These are phyloP conservation scores for Pelmatolapia mariae DNA, from an alignment of 2,113 vertebrate genomes.

Conservation along the genomic window DNA sequence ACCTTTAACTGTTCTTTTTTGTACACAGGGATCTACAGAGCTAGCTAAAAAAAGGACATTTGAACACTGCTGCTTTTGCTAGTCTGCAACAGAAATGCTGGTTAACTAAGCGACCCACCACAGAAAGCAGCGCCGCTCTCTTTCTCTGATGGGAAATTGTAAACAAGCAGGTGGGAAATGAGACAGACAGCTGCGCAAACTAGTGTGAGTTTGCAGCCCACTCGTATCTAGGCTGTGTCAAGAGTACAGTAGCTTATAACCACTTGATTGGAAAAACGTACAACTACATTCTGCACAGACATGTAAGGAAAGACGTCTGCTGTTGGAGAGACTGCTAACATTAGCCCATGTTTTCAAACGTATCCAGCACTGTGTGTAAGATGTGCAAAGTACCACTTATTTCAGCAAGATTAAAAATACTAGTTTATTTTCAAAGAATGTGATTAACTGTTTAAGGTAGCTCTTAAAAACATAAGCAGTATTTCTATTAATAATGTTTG, in stretches of 20 bases:
- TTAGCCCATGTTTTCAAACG: not conserved
- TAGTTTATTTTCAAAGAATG: not conserved
- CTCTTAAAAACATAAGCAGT: not conserved
- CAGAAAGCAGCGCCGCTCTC: not conserved
- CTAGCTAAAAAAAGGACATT: not conserved
- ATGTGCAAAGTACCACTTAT: not conserved
- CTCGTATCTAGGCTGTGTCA: not conserved
- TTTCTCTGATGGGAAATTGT: not conserved
- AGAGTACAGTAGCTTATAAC: not conserved
- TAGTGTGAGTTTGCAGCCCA: not conserved
- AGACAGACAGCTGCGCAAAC: not conserved
- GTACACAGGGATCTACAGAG: not conserved
- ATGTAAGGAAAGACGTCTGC: not conserved
- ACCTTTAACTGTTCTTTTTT: not conserved
- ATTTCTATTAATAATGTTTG: not conserved
- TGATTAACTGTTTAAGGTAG: not conserved
- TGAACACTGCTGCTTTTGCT: not conserved
- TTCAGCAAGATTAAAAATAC: not conserved
- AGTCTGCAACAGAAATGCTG: not conserved
- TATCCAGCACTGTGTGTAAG: not conserved
- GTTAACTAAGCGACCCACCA: not conserved
- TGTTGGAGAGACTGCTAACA: not conserved
- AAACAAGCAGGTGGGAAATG: not conserved
- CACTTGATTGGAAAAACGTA: not conserved
- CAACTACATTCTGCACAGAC: not conserved